Evolutionary conservation across 1,140 invertebrate genomes (phyloP).

Genomic region (Psilanteris sp.): DNA sequence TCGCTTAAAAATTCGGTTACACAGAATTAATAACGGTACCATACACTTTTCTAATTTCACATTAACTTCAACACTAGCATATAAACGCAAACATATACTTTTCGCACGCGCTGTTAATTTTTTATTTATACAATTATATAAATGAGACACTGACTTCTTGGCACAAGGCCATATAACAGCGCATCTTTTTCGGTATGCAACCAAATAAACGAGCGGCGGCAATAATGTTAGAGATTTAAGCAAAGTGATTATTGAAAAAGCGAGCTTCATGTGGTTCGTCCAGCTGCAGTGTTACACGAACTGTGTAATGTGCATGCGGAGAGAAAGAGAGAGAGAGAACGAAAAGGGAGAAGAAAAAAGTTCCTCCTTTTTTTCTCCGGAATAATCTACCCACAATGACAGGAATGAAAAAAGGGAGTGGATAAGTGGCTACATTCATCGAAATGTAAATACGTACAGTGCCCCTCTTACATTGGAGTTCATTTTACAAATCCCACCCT

Average conservation of each 20-base stretch:
- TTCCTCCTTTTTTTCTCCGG: slow-evolving; percentile 46
- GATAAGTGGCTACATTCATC: slow-evolving; percentile 59
- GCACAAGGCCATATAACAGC: no score
- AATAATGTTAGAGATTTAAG: not conserved
- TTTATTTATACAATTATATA: no score
- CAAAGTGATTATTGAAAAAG: slow-evolving; percentile 9
- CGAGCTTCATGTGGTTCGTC: slow-evolving; percentile 6
- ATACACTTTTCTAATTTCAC: no score
- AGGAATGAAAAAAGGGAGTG: slow-evolving; percentile 62
- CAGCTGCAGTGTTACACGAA: slow-evolving; percentile 12
- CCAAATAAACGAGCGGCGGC: not conserved
- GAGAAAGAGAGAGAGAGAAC: slow-evolving; percentile 12
- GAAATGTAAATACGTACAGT: slow-evolving; percentile 60
- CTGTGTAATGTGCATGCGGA: slow-evolving; percentile 28
- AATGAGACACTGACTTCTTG: no score
- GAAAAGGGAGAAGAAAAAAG: slow-evolving; percentile 21
- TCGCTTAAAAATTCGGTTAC: no score
- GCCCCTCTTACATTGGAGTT: slow-evolving; percentile 44
- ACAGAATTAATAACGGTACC: no score
- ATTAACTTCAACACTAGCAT: no score
- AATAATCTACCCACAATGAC: slow-evolving; percentile 66
- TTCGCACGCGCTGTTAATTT: no score
- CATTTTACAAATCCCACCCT: slow-evolving; percentile 43
- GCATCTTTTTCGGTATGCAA: no score
- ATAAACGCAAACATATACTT: no score